These are phyloP conservation scores for Tigriopus californicus DNA, from an alignment of 2,888 invertebrate genomes.

Conservation along the genomic window DNA sequence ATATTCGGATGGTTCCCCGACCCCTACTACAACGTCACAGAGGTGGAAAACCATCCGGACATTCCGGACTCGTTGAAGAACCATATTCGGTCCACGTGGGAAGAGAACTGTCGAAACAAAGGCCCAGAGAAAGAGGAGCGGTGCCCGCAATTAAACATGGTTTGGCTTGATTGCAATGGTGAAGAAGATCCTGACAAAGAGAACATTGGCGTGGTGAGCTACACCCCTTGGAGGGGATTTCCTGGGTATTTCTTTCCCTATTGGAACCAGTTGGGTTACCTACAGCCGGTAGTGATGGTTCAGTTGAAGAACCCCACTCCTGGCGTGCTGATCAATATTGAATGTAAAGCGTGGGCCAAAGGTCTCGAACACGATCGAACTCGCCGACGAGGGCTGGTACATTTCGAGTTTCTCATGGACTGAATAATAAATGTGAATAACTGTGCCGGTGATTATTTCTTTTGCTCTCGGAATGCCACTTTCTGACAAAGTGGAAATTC, in stretches of 20 bases:
- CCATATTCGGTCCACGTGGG: not conserved
- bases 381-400: constrained; percentile 26
- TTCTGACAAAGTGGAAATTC: no score
- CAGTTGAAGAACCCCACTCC: constrained; percentile 21
- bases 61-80: not conserved
- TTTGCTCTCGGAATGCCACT: no score
- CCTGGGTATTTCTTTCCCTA: constrained; percentile 22
- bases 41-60: constrained; percentile 20
- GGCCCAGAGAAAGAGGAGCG: not conserved
- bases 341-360: constrained; percentile 22
- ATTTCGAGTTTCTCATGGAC: constrained; percentile 26
- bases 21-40: constrained; percentile 21
- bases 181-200: constrained; percentile 30
- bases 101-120: not conserved
- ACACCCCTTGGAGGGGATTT: constrained; percentile 27
- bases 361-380: constrained; percentile 25
- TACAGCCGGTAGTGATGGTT: constrained; percentile 23
- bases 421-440: not conserved
- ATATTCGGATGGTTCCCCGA: constrained; percentile 27
- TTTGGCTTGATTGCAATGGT: constrained; percentile 31
- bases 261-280: constrained; percentile 21
- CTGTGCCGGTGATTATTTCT: not conserved
- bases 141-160: constrained; percentile 18
- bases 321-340: constrained; percentile 22
- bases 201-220: constrained; percentile 29